phyloP scores from a whole-genome alignment of 2,797 vertebrate species.

The Sebastolobus altivelis region DNA sequence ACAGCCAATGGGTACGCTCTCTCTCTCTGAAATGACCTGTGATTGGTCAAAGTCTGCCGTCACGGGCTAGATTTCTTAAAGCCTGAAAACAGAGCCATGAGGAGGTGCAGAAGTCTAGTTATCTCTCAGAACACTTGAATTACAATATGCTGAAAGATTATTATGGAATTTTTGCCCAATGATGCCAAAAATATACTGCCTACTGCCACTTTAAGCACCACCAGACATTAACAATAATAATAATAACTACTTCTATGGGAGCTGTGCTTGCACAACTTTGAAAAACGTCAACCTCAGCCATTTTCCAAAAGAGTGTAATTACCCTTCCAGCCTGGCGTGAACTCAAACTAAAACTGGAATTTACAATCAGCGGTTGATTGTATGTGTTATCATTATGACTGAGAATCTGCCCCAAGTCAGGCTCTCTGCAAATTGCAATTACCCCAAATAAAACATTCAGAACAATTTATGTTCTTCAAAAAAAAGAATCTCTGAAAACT shows the following conservation, averaged over 20 bases:
- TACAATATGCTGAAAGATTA: too few relatives aligned
- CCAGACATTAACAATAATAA: conserved; percentile 7
- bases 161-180: too few relatives aligned
- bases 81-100: too few relatives aligned
- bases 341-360: conserved; percentile 25
- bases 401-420: conserved; percentile 23
- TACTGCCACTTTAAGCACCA: background rate
- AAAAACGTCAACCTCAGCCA: background rate
- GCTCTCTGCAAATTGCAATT: conserved; percentile 32
- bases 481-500: conserved; percentile 3
- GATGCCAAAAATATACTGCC: too few relatives aligned
- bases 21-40: too few relatives aligned
- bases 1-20: too few relatives aligned
- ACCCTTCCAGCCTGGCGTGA: conserved; percentile 8
- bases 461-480: conserved; percentile 18
- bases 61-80: too few relatives aligned
- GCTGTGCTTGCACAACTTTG: background rate
- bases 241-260: background rate
- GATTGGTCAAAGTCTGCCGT: too few relatives aligned
- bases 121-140: too few relatives aligned
- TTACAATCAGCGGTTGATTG: conserved; percentile 29
- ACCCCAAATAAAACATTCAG: conserved; percentile 40
- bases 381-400: conserved; percentile 28
- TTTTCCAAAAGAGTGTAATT: conserved; percentile 25
- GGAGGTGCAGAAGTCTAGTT: too few relatives aligned